A percentile compares a stretch with the other conserved stretches of the same genome.
Conservation (phyloP, 2,888 invertebrate genomes). For the Lasius fuliginosus region DNA sequence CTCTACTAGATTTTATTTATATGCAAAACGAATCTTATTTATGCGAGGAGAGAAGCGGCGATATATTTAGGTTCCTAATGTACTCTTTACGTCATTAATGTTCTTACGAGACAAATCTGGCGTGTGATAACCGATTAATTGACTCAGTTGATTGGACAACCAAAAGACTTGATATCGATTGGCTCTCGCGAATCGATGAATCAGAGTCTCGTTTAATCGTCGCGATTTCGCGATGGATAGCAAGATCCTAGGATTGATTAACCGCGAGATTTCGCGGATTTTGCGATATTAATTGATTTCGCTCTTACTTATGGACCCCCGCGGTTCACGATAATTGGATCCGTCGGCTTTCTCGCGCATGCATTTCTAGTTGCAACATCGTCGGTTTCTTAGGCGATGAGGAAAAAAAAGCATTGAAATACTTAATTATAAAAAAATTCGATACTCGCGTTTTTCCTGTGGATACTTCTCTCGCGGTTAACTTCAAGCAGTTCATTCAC, state of each 20-base stretch:
- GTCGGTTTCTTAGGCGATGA: neutral
- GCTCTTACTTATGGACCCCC: conserved; percentile 28
- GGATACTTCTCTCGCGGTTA: neutral
- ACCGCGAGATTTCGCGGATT: conserved; percentile 42
- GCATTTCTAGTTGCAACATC: neutral
- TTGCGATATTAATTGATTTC: conserved; percentile 34
- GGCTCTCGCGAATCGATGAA: conserved; percentile 25
- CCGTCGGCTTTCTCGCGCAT: conserved; percentile 7
- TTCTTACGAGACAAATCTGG: conserved; percentile 28
- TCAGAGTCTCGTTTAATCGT: conserved; percentile 37
- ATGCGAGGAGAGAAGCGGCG: neutral
- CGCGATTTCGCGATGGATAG: conserved; percentile 2
- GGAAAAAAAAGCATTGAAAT: neutral
- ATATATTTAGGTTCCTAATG: neutral
- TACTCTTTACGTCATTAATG: conserved; percentile 9
- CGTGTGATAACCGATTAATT: conserved; percentile 34
- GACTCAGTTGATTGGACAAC: neutral
- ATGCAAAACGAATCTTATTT: conserved; percentile 6
- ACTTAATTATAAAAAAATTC: neutral
- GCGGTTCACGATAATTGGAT: conserved; percentile 47
- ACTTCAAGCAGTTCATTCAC: neutral
- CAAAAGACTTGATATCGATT: conserved; percentile 40
- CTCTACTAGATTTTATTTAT: neutral
- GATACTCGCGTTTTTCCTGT: neutral
- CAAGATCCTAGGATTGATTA: conserved; percentile 38